Evolutionary conservation across 2,888 invertebrate genomes (phyloP), one percentile per base, ranked within the genome.

Genomic region (Trichopoda pennipes): DNA sequence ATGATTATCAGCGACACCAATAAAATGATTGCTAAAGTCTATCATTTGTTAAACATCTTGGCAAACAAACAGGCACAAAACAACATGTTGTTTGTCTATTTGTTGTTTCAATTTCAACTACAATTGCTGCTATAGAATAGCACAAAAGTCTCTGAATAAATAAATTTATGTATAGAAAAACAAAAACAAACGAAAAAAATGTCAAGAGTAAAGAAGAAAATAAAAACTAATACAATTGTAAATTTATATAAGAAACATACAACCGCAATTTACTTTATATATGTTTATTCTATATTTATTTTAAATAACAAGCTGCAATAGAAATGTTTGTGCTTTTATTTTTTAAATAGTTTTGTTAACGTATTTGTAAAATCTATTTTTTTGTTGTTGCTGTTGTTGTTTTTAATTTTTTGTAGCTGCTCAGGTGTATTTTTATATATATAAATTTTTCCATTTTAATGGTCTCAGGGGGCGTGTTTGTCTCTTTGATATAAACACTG

Each of bases 1-100:
- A 87, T 87, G 85, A 82, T 86, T 86, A 88, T 87, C 87, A 86
- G 85, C 85, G 86, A 88, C 87, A 88, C 86, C 88, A 88, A 89
- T 88, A 88, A 88, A 88, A 87, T 87, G 87, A 87, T 88, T 88
- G 88, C 87, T 85, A 87, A 86, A 82, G 82, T 79, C 85, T 87
- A 87, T 88, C 88, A 79, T 79, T 72, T 82, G 79, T 75, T 79
- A 55, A 82, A 79, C 69, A 82, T 79, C 78, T 79, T 60, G 38
- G 42, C 53, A 23, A 49, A 74, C 68, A 35, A 63, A 61, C 64
- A 64, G 61, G 42, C 64, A 76, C 80, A 49, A 84, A 87, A 85
- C 84, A 85, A 81, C 85, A 85, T 82, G 82, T 87, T 86, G 85
- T 86, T 85, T 85, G 84, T 83, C 38, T 58, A 68, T 74, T 73